Evolutionary conservation across 1,140 invertebrate genomes (phyloP).

Genomic region (Telenomus remus): DNA sequence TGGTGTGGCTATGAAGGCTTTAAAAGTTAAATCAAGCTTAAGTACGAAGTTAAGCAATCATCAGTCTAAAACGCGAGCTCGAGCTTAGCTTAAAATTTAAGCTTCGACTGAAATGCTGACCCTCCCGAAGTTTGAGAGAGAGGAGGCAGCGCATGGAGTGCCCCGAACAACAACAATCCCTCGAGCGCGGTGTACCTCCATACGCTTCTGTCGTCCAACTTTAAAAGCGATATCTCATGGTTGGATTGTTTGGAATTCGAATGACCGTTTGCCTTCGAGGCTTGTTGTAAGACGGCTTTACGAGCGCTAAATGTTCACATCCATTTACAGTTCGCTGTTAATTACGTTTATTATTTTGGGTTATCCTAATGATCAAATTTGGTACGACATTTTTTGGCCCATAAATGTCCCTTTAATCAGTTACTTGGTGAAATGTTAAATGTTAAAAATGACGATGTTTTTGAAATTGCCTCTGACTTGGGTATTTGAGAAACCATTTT

Average conservation of each 20-base stretch:
- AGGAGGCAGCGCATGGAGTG: conserved; percentile 47
- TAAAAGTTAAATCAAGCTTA: conserved; percentile 60
- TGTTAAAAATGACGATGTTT: too few species aligned
- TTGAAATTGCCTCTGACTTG: too few species aligned
- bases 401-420: too few species aligned
- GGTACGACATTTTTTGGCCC: background rate
- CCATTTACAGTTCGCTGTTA: conserved; percentile 41
- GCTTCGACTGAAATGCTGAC: conserved; percentile 55
- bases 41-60: conserved; percentile 57
- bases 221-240: conserved; percentile 61
- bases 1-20: conserved; percentile 41
- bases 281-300: conserved; percentile 53
- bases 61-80: conserved; percentile 53
- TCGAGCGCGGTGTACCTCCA: conserved; percentile 59
- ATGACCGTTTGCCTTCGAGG: conserved; percentile 55
- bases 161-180: conserved; percentile 58
- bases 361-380: conserved; percentile 21
- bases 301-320: conserved; percentile 53
- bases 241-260: conserved; percentile 60
- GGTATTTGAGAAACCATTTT: too few species aligned
- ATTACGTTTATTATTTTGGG: conserved; percentile 30
- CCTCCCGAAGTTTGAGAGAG: conserved; percentile 47
- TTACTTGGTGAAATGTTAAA: too few species aligned
- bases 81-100: conserved; percentile 57
- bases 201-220: conserved; percentile 58